Base-by-base conservation (phyloP, 2,797 vertebrate genomes). In the Tympanoctomys barrerae region DNA sequence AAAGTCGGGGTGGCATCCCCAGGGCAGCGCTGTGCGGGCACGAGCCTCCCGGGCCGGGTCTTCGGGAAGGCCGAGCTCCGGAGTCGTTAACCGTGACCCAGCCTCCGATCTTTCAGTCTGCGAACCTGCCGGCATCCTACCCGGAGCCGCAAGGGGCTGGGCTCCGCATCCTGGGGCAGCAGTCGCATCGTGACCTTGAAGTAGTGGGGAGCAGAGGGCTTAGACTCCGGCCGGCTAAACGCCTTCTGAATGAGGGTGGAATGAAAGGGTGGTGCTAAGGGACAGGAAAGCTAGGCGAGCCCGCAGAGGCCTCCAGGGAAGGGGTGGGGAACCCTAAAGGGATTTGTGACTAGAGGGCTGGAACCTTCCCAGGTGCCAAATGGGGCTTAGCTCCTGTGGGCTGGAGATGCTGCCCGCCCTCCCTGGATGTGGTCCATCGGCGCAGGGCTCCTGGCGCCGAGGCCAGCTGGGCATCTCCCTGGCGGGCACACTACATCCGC, bases 31-130 rank as follows among this genome's bases (percentile, higher is more conserved):
- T 2, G 86, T 19, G 0, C 21, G 0, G 73, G 36, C 4, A 8
- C 7, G 19, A 64, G 66, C 13, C 75, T 1, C 49, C 1, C 31
- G 22, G 11, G 79, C 22, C 7, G 10, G 2, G 5, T 24, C 83
- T n/a, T n/a, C n/a, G 39, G 70, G 39, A 33, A 16, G 52, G 70
- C 31, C 18, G 31, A 46, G 87, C 70, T 79, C 49, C 75, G 26
- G 89, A 78, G 75, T 57, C 79, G 57, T 61, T 82, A 89, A 73
- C 95, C 87, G 92, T 90, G 97, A 93, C 92, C 94, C 89, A 77
- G 90, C 75, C 89, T 24, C 81, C 79, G 71, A 66, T 83, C 94
- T 52, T 91, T 89, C 97, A 64, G 89, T 78, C 70, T 46, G 8
- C 49, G 39, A 39, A 54, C 91, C 87, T 89, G 83, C 78, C 62